Percentiles rank a stretch among this genome's conserved stretches.
Evolutionary conservation across 2,888 invertebrate genomes (phyloP).

Genomic region (Pycnomerus fuliginosus): DNA sequence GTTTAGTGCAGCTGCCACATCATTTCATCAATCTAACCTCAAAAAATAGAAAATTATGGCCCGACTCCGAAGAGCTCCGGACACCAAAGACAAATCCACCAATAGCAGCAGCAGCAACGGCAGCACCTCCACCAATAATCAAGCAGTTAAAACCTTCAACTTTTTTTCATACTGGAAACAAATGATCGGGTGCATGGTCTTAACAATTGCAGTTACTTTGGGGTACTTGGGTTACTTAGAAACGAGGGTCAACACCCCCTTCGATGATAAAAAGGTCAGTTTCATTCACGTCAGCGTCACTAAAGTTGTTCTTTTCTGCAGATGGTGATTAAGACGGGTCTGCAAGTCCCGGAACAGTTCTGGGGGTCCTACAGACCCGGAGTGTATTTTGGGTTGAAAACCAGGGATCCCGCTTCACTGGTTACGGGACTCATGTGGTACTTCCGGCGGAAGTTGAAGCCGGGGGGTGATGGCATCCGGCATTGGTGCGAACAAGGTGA

Average conservation of each 20-base stretch:
- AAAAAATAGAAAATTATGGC: slow-evolving; percentile 27
- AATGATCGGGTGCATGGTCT: slow-evolving; percentile 60
- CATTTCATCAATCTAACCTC: too few species aligned
- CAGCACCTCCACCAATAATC: slow-evolving; percentile 41
- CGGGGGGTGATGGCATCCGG: slow-evolving; percentile 75
- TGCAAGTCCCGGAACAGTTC: slow-evolving; percentile 74
- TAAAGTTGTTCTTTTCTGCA: too few species aligned
- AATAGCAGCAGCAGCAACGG: slow-evolving; percentile 53
- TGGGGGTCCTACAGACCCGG: slow-evolving; percentile 95
- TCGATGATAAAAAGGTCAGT: slow-evolving; percentile 71
- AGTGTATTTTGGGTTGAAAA: slow-evolving; percentile 88
- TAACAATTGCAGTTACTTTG: slow-evolving; percentile 71
- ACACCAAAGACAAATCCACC: slow-evolving; percentile 36
- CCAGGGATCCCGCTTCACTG: slow-evolving; percentile 83
- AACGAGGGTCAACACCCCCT: slow-evolving; percentile 85
- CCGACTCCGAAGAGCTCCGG: slow-evolving; percentile 22
- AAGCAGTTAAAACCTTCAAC: slow-evolving; percentile 31
- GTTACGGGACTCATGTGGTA: slow-evolving; percentile 98
- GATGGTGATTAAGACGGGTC: slow-evolving; percentile 70
- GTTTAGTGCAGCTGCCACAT: too few species aligned
- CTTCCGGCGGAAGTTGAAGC: slow-evolving; percentile 65
- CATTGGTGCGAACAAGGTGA: slow-evolving; percentile 94
- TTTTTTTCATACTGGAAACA: slow-evolving; percentile 60
- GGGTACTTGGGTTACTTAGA: slow-evolving; percentile 82
- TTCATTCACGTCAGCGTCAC: too few species aligned